These are phyloP conservation scores for Harpagus bidentatus DNA, from an alignment of 2,113 vertebrate genomes.

Conservation along the genomic window DNA sequence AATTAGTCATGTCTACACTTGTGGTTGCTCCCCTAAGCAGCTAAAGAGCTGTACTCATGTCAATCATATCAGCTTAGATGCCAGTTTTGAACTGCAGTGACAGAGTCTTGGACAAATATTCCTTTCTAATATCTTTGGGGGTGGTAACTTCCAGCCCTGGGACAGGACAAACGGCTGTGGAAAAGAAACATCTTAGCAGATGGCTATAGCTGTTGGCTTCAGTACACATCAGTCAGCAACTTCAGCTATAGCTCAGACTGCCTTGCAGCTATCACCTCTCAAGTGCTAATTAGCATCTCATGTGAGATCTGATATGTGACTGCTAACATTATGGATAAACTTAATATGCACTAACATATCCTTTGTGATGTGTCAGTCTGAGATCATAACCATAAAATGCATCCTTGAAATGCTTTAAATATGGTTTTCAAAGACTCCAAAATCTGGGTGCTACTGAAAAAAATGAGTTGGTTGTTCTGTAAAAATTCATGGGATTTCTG, in stretches of 20 bases:
- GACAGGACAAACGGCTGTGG: not conserved
- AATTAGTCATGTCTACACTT: not conserved
- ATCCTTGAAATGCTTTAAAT: not conserved
- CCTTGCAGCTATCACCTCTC: constrained; percentile 1
- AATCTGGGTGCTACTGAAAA: not conserved
- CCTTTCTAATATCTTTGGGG: not conserved
- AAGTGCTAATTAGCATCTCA: constrained; percentile 33
- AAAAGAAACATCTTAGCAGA: not conserved
- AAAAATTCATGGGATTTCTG: not conserved
- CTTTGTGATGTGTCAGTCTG: not conserved
- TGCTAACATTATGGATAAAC: not conserved
- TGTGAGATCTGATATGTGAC: not conserved
- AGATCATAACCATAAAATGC: not conserved
- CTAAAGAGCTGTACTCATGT: not conserved
- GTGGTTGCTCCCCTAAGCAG: not conserved
- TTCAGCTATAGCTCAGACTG: not conserved
- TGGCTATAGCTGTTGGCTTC: not conserved
- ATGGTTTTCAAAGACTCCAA: not conserved
- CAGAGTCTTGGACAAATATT: not conserved
- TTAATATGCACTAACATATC: not conserved
- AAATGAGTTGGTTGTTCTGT: not conserved
- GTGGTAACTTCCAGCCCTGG: not conserved
- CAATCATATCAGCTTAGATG: not conserved
- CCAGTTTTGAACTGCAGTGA: not conserved
- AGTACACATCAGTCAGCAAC: not conserved